Conservation (phyloP, 2,888 invertebrate genomes). For the Noctua fimbriata region DNA sequence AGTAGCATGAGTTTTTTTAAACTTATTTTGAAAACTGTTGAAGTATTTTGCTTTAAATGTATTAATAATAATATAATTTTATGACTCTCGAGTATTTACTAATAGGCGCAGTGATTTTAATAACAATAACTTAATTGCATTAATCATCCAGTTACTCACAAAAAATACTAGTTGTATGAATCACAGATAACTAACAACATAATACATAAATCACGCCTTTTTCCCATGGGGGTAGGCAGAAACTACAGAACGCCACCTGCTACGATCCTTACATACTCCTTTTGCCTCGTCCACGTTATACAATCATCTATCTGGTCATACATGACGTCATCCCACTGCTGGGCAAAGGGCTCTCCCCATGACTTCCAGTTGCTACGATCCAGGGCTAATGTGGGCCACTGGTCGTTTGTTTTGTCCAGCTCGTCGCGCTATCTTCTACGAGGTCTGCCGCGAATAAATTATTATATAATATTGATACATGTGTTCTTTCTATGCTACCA, state of each 20-base stretch:
- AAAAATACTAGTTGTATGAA: background rate
- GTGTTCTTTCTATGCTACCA: constrained; percentile 71
- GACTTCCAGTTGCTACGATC: no score
- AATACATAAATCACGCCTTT: background rate
- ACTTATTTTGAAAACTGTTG: background rate
- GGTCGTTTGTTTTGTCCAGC: no score
- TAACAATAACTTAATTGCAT: background rate
- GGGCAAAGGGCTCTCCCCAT: no score
- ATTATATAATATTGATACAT: background rate
- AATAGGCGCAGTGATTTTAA: background rate
- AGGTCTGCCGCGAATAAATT: no score
- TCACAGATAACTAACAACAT: constrained; percentile 2
- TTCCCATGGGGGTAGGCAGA: background rate
- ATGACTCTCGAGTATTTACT: background rate
- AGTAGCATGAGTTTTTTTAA: background rate
- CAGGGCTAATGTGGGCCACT: no score
- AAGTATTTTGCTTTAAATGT: background rate
- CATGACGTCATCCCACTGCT: no score
- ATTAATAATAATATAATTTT: background rate
- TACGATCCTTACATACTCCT: no score
- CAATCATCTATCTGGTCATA: background rate
- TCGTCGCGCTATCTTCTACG: no score
- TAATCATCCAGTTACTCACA: constrained; percentile 13
- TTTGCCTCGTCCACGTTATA: background rate
- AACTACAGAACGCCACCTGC: background rate